A percentile compares a stretch with the other conserved stretches of the same genome.
Evolutionary conservation across 2,797 vertebrate species (phyloP).

Genomic region (Micropoecilia bifurca): DNA sequence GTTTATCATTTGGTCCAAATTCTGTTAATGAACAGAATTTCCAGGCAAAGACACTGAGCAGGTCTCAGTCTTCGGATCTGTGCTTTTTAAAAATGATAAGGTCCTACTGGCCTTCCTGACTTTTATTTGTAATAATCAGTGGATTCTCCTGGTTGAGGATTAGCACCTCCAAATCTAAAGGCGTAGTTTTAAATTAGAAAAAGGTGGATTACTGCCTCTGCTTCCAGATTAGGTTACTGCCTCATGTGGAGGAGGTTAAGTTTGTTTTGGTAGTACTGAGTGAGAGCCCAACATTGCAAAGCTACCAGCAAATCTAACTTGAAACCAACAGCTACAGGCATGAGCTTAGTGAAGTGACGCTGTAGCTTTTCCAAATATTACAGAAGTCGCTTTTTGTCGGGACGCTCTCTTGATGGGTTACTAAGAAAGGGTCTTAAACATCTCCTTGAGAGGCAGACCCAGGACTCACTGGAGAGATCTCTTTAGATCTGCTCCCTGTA

Average conservation of each 20-base stretch:
- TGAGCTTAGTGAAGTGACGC: not conserved
- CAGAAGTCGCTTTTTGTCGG: not conserved
- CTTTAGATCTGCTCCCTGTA: not conserved
- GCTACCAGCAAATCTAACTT: not conserved
- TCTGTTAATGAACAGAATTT: not conserved
- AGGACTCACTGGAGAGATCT: not conserved
- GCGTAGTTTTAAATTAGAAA: not conserved
- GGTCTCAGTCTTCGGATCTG: not conserved
- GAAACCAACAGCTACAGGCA: not conserved
- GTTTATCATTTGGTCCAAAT: not conserved
- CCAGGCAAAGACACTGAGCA: not conserved
- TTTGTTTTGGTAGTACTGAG: not conserved
- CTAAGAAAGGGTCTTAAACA: not conserved
- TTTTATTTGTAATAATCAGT: not conserved
- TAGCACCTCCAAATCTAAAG: not conserved
- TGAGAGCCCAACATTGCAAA: not conserved
- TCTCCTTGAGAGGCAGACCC: not conserved
- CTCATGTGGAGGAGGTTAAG: not conserved
- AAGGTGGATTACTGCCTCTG: not conserved
- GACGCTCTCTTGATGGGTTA: not conserved
- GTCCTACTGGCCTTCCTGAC: not conserved
- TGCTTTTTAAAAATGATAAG: not conserved
- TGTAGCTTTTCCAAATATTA: not conserved
- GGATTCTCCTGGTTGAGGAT: not conserved
- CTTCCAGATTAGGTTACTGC: not conserved